A percentile compares a stretch with the other conserved stretches of the same genome.
Evolutionary conservation across 2,113 vertebrate species (phyloP).

Genomic region (Perccottus glenii): DNA sequence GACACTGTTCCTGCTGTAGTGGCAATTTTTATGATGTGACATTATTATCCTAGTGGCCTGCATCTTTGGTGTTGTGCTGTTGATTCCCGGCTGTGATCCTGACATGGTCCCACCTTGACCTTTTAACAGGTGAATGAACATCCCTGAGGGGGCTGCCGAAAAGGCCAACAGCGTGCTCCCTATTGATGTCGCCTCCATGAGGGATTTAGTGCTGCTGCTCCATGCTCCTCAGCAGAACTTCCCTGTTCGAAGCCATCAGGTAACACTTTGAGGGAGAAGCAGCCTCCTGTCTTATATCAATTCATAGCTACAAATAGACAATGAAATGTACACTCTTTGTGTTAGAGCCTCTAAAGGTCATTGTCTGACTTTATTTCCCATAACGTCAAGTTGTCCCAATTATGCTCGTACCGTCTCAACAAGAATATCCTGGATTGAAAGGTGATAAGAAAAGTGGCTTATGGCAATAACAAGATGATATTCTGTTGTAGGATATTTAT

Average conservation of each 20-base stretch:
- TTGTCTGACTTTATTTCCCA: too few species aligned
- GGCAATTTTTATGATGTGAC: slow-evolving; percentile 28
- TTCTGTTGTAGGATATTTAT: too few species aligned
- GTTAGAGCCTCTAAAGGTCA: too few species aligned
- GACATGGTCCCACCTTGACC: slow-evolving; percentile 56
- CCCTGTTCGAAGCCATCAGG: slow-evolving; percentile 42
- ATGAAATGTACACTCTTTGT: too few species aligned
- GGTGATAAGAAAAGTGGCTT: too few species aligned
- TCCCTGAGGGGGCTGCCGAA: slow-evolving; percentile 56
- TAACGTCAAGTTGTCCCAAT: too few species aligned
- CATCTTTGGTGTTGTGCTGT: slow-evolving; percentile 23
- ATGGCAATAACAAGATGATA: too few species aligned
- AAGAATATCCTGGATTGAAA: too few species aligned
- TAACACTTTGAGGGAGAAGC: slow-evolving; percentile 29
- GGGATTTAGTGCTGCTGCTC: slow-evolving; percentile 39
- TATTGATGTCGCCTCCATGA: slow-evolving; percentile 67
- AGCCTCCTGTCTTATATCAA: slow-evolving; percentile 19
- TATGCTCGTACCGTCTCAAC: too few species aligned
- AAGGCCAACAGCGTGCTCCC: slow-evolving; percentile 50
- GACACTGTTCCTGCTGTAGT: neutral
- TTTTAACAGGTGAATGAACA: slow-evolving; percentile 59
- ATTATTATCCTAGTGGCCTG: slow-evolving; percentile 6
- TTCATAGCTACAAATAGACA: too few species aligned
- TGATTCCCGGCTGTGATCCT: slow-evolving; percentile 46
- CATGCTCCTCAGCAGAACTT: slow-evolving; percentile 13